Percentiles rank a stretch among this genome's conserved stretches.
phyloP scores from a whole-genome alignment of 2,113 vertebrate genomes.

The Bolborhynchus lineola region DNA sequence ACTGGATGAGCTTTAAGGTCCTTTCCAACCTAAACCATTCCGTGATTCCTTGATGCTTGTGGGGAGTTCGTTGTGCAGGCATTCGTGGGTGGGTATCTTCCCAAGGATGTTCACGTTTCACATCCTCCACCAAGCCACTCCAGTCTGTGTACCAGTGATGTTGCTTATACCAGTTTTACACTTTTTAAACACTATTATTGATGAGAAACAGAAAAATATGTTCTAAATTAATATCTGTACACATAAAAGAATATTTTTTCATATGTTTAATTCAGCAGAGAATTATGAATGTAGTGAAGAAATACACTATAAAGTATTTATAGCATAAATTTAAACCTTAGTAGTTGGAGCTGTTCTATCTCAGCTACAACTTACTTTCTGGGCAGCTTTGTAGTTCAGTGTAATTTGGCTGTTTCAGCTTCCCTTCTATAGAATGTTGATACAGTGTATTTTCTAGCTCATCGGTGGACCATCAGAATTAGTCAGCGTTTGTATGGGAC shows the following conservation, averaged over 20 bases:
- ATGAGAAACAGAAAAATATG: neutral
- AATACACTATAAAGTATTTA: neutral
- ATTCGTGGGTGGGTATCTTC: neutral
- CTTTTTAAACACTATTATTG: neutral
- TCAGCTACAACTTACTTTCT: neutral
- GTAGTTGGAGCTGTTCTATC: neutral
- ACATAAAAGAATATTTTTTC: neutral
- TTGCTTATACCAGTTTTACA: neutral
- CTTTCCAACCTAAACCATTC: neutral
- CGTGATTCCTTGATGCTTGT: neutral
- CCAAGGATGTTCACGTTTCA: neutral
- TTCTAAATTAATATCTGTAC: neutral
- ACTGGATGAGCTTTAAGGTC: neutral
- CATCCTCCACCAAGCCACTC: neutral
- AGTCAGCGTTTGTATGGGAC: neutral
- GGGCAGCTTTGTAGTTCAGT: neutral
- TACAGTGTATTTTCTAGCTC: neutral
- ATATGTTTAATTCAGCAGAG: neutral
- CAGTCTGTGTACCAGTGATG: neutral
- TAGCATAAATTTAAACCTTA: neutral
- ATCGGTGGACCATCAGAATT: neutral
- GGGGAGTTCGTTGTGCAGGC: accelerated
- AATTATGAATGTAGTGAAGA: neutral
- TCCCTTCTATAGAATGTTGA: neutral
- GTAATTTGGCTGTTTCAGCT: neutral